phyloP scores from a whole-genome alignment of 2,888 invertebrate species.

The Ametastegia equiseti region DNA sequence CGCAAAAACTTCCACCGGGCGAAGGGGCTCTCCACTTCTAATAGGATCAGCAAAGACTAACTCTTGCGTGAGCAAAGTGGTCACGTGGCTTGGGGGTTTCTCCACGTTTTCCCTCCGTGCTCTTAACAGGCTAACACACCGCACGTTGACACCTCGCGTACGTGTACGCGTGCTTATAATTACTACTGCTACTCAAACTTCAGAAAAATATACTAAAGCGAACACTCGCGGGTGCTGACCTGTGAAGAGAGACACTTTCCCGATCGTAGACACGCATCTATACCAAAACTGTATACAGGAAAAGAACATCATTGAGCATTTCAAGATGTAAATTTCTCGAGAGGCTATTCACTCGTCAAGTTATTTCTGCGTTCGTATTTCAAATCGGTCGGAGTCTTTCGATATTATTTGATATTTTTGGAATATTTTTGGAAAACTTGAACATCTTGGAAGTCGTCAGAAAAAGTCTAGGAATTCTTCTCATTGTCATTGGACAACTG shows the following conservation, averaged over 20 bases:
- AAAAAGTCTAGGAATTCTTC: no score
- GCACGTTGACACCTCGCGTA: slow-evolving; percentile 28
- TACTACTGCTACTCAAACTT: slow-evolving; percentile 27
- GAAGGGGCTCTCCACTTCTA: slow-evolving; percentile 37
- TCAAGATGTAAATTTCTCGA: not conserved
- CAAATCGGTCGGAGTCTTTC: not conserved
- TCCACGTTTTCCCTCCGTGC: not conserved
- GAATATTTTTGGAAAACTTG: not conserved
- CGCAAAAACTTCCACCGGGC: not conserved
- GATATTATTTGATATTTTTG: not conserved
- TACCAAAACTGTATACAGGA: not conserved
- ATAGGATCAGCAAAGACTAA: slow-evolving; percentile 42
- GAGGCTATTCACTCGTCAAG: no score
- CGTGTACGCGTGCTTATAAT: slow-evolving; percentile 17
- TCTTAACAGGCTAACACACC: slow-evolving; percentile 25
- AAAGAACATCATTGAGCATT: not conserved
- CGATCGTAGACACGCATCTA: not conserved
- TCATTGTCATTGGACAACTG: no score
- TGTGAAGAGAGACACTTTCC: not conserved
- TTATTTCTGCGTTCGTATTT: no score
- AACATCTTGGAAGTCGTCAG: no score
- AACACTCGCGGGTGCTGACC: not conserved
- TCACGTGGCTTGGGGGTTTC: slow-evolving; percentile 37
- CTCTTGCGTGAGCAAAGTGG: slow-evolving; percentile 43
- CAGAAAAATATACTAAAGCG: not conserved